Evolutionary conservation across 2,797 vertebrate species (phyloP).

Genomic region (Cryptoprocta ferox): DNA sequence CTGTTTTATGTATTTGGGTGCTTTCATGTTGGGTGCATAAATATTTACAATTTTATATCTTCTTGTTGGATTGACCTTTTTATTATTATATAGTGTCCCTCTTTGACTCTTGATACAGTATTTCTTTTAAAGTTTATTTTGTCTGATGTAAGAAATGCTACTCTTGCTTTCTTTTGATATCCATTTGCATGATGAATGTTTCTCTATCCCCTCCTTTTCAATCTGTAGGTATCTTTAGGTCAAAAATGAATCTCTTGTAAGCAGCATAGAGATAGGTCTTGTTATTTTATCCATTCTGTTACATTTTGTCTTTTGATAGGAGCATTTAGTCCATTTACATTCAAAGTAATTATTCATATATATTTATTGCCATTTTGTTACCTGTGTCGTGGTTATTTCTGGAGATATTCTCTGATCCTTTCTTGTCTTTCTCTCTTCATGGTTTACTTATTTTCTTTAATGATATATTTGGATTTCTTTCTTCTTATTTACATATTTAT

Average conservation of each 20-base stretch:
- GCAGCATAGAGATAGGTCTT: neutral
- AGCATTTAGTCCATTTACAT: neutral
- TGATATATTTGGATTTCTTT: neutral
- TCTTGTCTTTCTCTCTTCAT: neutral
- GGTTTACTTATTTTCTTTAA: neutral
- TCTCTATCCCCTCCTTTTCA: neutral
- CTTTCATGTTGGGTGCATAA: neutral
- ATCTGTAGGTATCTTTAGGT: neutral
- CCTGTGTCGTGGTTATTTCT: neutral
- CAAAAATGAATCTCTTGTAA: neutral
- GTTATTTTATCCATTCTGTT: neutral
- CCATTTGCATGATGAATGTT: neutral
- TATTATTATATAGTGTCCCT: neutral
- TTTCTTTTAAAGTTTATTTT: neutral
- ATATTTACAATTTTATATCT: neutral
- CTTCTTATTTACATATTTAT: neutral
- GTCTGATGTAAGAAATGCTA: neutral
- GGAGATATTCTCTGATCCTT: neutral
- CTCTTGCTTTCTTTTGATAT: neutral
- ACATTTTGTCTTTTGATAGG: neutral
- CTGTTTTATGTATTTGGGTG: neutral
- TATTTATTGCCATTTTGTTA: neutral
- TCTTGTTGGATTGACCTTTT: neutral
- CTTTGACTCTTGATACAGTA: neutral
- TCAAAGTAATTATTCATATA: neutral